A percentile compares a stretch with the other conserved stretches of the same genome.
These are phyloP conservation scores for Gastrophryne carolinensis DNA, from an alignment of 2,797 vertebrate species.

Conservation along the genomic window DNA sequence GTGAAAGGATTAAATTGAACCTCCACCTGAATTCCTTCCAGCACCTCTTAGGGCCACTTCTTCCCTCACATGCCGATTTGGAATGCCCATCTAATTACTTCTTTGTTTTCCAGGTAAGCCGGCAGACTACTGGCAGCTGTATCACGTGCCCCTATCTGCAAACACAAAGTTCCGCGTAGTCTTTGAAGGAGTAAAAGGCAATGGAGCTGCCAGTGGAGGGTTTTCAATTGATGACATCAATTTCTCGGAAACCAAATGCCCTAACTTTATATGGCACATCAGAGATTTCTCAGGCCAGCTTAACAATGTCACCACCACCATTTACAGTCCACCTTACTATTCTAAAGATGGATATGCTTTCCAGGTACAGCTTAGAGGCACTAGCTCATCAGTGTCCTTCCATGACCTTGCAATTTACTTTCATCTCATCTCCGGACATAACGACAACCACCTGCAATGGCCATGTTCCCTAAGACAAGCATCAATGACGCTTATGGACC, in stretches of 20 bases:
- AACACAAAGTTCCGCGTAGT: constrained; percentile 81
- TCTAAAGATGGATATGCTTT: constrained; percentile 86
- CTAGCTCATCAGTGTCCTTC: constrained; percentile 41
- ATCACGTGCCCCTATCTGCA: constrained; percentile 73
- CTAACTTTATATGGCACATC: constrained; percentile 85
- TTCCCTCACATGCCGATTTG: too few species aligned
- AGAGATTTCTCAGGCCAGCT: constrained; percentile 76
- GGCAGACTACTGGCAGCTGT: constrained; percentile 78
- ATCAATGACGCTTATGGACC: constrained; percentile 88
- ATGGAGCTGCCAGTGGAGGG: constrained; percentile 67
- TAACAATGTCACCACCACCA: constrained; percentile 54
- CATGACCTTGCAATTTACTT: constrained; percentile 73
- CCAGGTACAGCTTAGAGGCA: constrained; percentile 75
- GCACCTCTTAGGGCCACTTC: too few species aligned
- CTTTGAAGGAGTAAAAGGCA: constrained; percentile 74
- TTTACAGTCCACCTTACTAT: constrained; percentile 81
- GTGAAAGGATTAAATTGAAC: too few species aligned
- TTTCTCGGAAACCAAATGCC: constrained; percentile 86
- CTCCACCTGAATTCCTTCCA: too few species aligned
- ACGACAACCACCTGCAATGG: constrained; percentile 78
- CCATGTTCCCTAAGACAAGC: constrained; percentile 76
- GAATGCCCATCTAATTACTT: too few species aligned
- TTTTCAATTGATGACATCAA: constrained; percentile 90
- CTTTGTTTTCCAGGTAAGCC: constrained; percentile 65
- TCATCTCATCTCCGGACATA: constrained; percentile 75